Evolutionary conservation across 1,140 invertebrate species (phyloP), one percentile per base, ranked within the genome.

Genomic region (Sweltsa coloradensis): DNA sequence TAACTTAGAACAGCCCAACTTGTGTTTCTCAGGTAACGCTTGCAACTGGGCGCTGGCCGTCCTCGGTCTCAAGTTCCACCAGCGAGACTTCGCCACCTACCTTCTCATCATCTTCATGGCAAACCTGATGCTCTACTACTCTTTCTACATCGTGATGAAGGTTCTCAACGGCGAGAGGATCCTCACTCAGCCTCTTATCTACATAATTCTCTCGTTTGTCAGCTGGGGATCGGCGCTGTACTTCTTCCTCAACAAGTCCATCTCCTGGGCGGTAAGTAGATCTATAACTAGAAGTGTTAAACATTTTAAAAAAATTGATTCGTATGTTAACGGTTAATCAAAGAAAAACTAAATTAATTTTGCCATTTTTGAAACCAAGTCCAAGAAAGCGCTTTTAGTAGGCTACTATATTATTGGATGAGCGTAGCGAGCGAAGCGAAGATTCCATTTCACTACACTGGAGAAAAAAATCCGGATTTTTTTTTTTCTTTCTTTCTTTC

Each of bases 61-160:
- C 2, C 79, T 75, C 59, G 88, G 85, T 52, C 48, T 78, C 13
- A 67, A 70, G 37, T 63, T 69, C 36, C 74, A 77, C 53, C 75
- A 83, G 25, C 72, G 73, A 54, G 85, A 90, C 64, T 90, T 92
- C 67, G 83, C 85, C 0, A 79, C 80, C 0, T 89, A 85, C 61
- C 65, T 93, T 5, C 67, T 94, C n/a, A 71, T 74, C 9, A 75
- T 92, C 25, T 77, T 94, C 42, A 83, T 92, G 70, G 74, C 78
- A 1, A 94, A 94, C 67, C 74, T 91, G 25, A 68, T 89, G 19
- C 63, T 92, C 2, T 92, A 93, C 62, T 78, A 78, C 16, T 63
- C 77, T 29, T 90, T 89, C 61, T 94, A 94, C 59, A 83, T 92
- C 41, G 58, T 80, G 2, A 89, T 91, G 81, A 94, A 94, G 74